These are phyloP conservation scores for Sarcophaga rosellei DNA, from an alignment of 2,888 invertebrate genomes.

Conservation along the genomic window DNA sequence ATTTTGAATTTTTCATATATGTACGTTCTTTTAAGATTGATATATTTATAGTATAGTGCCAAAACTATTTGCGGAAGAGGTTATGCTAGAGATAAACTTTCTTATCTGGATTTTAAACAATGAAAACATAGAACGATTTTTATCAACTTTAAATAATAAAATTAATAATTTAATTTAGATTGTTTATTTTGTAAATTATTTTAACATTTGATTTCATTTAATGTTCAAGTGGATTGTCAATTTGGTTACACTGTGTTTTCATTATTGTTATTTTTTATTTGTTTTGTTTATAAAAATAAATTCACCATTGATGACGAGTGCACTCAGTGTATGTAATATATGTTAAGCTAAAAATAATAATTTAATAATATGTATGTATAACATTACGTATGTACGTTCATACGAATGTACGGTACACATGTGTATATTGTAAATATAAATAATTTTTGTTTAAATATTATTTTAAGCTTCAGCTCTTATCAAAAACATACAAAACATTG, in stretches of 20 bases:
- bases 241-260: background rate
- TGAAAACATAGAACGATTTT: background rate
- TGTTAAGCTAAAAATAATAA: too few relatives aligned
- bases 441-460: background rate
- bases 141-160: too few relatives aligned
- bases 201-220: too few relatives aligned
- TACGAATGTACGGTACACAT: too few relatives aligned
- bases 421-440: background rate
- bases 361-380: background rate
- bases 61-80: background rate
- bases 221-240: background rate
- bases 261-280: too few relatives aligned
- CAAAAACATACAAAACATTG: constrained; percentile 5
- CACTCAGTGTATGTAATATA: too few relatives aligned
- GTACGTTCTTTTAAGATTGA: too few relatives aligned
- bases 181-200: too few relatives aligned
- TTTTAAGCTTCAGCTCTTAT: constrained; percentile 28
- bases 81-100: background rate
- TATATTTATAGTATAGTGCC: too few relatives aligned
- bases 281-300: background rate
- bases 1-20: background rate
- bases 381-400: too few relatives aligned
- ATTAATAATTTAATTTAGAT: too few relatives aligned
- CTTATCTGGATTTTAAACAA: background rate
- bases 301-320: background rate